A percentile compares a stretch with the other conserved stretches of the same genome.
phyloP scores from a whole-genome alignment of 2,888 invertebrate species.

The Bombyx huttoni region DNA sequence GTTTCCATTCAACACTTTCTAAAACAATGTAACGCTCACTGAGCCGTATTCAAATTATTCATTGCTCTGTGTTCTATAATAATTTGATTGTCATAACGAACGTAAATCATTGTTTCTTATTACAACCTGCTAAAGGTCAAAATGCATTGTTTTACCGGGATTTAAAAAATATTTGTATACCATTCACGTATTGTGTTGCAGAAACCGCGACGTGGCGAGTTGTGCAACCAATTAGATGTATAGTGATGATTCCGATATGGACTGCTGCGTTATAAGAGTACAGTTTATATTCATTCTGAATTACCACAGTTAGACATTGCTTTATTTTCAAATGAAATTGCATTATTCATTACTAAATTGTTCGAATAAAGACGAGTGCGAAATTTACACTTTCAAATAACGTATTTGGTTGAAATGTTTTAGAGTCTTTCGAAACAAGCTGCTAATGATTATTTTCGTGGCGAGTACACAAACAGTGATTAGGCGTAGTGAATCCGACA shows the following conservation, averaged over 20 bases:
- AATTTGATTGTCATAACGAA: slow-evolving; percentile 6
- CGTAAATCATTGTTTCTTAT: slow-evolving; percentile 6
- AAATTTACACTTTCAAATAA: slow-evolving; percentile 1
- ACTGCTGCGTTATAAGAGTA: slow-evolving; percentile 44
- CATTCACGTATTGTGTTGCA: slow-evolving; percentile 29
- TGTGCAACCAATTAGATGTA: slow-evolving; percentile 50
- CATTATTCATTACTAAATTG: slow-evolving; percentile 10
- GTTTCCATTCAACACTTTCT: slow-evolving; percentile 48
- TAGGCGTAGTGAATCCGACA: slow-evolving; percentile 39
- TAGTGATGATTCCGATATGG: slow-evolving; percentile 33
- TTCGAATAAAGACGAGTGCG: neutral
- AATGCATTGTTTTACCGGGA: slow-evolving; percentile 9
- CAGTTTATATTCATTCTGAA: neutral
- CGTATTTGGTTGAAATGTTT: neutral
- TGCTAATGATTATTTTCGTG: slow-evolving; percentile 43
- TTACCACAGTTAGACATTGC: neutral
- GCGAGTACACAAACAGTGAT: slow-evolving; percentile 24
- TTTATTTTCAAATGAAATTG: slow-evolving; percentile 7
- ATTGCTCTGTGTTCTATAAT: slow-evolving; percentile 27
- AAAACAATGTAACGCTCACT: slow-evolving; percentile 53
- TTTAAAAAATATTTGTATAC: slow-evolving; percentile 20
- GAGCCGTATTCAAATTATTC: slow-evolving; percentile 49
- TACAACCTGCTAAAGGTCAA: slow-evolving; percentile 3
- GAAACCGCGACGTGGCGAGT: slow-evolving; percentile 34
- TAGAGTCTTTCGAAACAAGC: slow-evolving; percentile 27